phyloP scores from a whole-genome alignment of 2,888 invertebrate species.

The Brenthis ino region DNA sequence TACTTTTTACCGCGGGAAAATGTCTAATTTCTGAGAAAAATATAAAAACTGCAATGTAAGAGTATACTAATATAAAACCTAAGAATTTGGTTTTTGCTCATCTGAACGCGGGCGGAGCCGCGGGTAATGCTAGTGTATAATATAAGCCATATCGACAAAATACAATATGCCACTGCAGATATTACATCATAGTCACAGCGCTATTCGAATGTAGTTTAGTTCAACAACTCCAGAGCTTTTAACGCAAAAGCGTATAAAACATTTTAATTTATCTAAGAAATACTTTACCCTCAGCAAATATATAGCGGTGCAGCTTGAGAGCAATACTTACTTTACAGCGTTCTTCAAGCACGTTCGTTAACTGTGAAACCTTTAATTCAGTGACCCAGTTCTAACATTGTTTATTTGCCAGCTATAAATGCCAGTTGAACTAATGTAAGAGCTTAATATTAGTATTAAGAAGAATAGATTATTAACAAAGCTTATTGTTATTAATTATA shows the following conservation, averaged over 20 bases:
- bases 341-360: conserved; percentile 20
- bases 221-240: neutral
- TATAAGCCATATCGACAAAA: no score
- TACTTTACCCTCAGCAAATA: neutral
- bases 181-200: no score
- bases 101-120: no score
- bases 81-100: no score
- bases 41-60: no score
- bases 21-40: no score
- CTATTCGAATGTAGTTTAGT: neutral
- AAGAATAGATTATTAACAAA: neutral
- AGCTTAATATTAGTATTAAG: neutral
- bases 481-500: no score
- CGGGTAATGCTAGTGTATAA: no score
- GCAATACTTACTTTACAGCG: conserved; percentile 5
- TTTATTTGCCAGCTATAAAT: conserved; percentile 8
- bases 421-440: conserved; percentile 4
- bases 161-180: no score
- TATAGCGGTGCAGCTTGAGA: conserved; percentile 3
- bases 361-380: conserved; percentile 14
- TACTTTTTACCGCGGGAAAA: no score
- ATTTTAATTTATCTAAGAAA: conserved; percentile 3
- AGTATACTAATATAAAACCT: no score
- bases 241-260: neutral
- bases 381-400: conserved; percentile 22